These are phyloP conservation scores for Eulemur rubriventer DNA, from an alignment of 2,797 vertebrate genomes.

Conservation along the genomic window DNA sequence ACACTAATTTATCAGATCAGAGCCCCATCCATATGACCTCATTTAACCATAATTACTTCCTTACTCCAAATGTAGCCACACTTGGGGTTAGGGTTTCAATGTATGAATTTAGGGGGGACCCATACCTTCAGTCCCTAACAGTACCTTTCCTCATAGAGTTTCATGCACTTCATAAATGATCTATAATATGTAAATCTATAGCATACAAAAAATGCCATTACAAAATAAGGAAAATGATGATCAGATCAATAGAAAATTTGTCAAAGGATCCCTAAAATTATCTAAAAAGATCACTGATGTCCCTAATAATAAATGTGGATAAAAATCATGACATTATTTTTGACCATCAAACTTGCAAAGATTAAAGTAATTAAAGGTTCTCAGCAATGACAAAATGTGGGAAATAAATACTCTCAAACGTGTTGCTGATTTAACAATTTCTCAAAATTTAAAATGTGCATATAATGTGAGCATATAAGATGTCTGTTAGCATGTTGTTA, in stretches of 20 bases:
- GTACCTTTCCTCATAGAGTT: background rate
- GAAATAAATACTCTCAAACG: background rate
- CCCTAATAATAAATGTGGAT: background rate
- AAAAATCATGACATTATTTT: background rate
- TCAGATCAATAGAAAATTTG: background rate
- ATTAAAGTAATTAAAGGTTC: background rate
- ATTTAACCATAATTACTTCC: background rate
- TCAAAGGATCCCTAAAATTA: background rate
- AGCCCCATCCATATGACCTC: background rate
- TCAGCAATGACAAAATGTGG: background rate
- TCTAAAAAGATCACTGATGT: background rate
- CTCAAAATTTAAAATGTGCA: background rate
- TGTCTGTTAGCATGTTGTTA: background rate
- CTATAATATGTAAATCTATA: background rate
- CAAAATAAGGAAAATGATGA: conserved; percentile 19
- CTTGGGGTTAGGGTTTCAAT: background rate
- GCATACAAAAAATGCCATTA: background rate
- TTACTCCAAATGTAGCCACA: background rate
- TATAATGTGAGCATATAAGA: background rate
- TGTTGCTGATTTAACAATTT: background rate
- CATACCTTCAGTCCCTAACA: background rate
- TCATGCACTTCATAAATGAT: background rate
- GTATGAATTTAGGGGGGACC: background rate
- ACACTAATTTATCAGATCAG: background rate
- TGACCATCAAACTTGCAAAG: background rate